Base-by-base conservation (phyloP, 2,888 invertebrate genomes). In the Formica aserva region DNA sequence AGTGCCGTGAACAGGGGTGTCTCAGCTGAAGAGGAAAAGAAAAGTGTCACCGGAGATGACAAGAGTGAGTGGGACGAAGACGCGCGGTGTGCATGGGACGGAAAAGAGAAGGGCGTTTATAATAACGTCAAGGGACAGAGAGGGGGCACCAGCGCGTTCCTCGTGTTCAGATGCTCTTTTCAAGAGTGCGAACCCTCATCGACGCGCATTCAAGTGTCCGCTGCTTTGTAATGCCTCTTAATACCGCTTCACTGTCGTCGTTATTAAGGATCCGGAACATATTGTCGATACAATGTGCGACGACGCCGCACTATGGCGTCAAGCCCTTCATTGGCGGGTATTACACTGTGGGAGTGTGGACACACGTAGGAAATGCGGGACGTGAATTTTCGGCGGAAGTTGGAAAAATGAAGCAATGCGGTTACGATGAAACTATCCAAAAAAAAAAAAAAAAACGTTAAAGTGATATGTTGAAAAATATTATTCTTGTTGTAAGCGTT, bases 141-240 rank as follows among this genome's bases (percentile, higher is more conserved):
- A n/a, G 88, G 92, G 91, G 89, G 84, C 81, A 85, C 86, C 87
- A 84, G 85, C 85, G 85, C 85, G 86, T 85, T 87, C 75, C 85
- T 87, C 87, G 89, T 89, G 91, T 89, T 93, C 92, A 87, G 93
- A 92, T 92, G 93, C 92, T 93, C 92, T 94, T 94, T 94, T 93
- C 89, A 92, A 91, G 92, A 91, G 92, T 83, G 84, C 57, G 78
- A 92, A 90, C 92, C 92, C 92, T 91, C 87, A 83, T 91, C 93
- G 92, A 91, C 92, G 87, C 84, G 91, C 92, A 94, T 94, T 94
- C 93, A 94, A 94, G 94, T 93, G 93, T 93, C 93, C 93, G 77
- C 89, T 88, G 92, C 92, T 92, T 94, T 94, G 93, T 93, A 92
- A 93, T 92, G 90, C 92, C 92, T 93, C 92, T 92, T 93, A 93